phyloP scores from a whole-genome alignment of 2,113 vertebrate genomes.

The Arenaria interpres region DNA sequence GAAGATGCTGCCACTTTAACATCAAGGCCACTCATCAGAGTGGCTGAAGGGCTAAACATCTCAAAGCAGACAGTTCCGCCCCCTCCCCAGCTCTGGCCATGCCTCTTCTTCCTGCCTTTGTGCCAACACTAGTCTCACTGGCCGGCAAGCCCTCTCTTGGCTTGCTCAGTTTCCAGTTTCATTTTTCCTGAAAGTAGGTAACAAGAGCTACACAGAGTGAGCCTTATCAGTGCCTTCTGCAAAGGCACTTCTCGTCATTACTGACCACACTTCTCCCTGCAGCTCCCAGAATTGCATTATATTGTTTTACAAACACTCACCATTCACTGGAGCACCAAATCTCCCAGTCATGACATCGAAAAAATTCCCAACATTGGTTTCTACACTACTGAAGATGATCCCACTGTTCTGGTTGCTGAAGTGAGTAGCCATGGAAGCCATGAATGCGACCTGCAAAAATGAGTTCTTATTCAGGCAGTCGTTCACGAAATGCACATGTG shows the following conservation, averaged over 20 bases:
- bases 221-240: neutral
- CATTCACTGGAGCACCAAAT: conserved; percentile 83
- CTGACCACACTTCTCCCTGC: neutral
- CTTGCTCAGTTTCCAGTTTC: neutral
- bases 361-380: conserved; percentile 84
- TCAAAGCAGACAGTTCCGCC: neutral
- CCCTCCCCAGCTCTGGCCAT: neutral
- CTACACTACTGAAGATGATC: conserved; percentile 85
- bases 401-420: conserved; percentile 87
- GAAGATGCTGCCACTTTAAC: neutral
- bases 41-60: neutral
- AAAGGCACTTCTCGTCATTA: neutral
- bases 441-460: conserved; percentile 79
- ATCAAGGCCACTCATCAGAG: neutral
- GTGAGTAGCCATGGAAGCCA: conserved; percentile 86
- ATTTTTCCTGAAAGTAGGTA: neutral
- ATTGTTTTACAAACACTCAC: conserved; percentile 59
- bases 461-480: neutral
- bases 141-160: neutral
- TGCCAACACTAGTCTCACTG: neutral
- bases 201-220: neutral
- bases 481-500: neutral
- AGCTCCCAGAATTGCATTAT: neutral
- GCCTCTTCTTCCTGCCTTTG: neutral
- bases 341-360: conserved; percentile 86